Evolutionary conservation across 2,797 vertebrate species (phyloP).

Genomic region (Betta splendens): DNA sequence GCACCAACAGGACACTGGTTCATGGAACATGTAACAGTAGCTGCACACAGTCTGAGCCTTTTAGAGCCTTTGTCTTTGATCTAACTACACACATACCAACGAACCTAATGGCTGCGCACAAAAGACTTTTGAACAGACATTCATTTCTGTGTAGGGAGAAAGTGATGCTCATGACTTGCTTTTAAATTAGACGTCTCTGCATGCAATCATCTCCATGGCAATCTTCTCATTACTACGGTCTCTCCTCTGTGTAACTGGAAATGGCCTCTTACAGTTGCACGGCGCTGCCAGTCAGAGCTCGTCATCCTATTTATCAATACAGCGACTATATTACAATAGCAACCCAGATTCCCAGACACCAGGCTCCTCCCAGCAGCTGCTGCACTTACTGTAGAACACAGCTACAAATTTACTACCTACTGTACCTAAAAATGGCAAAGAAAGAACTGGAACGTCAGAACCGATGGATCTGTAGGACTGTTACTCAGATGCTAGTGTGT

Average conservation of each 20-base stretch:
- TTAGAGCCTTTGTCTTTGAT: too few species aligned
- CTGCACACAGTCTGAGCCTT: too few species aligned
- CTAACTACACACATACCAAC: too few species aligned
- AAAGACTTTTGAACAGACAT: too few species aligned
- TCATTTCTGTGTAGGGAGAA: neutral
- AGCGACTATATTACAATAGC: neutral
- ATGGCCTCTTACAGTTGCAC: neutral
- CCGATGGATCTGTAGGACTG: neutral
- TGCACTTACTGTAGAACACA: neutral
- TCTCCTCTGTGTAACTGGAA: slow-evolving; percentile 5
- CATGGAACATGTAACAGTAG: too few species aligned
- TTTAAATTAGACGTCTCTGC: slow-evolving; percentile 19
- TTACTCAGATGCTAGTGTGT: too few species aligned
- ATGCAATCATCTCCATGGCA: neutral
- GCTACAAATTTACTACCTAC: too few species aligned
- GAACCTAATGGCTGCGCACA: too few species aligned
- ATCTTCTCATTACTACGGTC: neutral
- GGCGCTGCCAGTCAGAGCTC: neutral
- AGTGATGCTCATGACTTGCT: slow-evolving; percentile 10
- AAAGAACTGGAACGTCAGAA: slow-evolving; percentile 6
- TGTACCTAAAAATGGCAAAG: neutral
- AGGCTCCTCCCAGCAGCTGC: too few species aligned
- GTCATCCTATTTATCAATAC: neutral
- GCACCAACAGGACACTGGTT: neutral
- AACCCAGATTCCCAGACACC: too few species aligned